Evolutionary conservation across 2,797 vertebrate genomes (phyloP), one percentile per base, ranked within the genome.

Genomic region (Hypotaenidia okinawae): DNA sequence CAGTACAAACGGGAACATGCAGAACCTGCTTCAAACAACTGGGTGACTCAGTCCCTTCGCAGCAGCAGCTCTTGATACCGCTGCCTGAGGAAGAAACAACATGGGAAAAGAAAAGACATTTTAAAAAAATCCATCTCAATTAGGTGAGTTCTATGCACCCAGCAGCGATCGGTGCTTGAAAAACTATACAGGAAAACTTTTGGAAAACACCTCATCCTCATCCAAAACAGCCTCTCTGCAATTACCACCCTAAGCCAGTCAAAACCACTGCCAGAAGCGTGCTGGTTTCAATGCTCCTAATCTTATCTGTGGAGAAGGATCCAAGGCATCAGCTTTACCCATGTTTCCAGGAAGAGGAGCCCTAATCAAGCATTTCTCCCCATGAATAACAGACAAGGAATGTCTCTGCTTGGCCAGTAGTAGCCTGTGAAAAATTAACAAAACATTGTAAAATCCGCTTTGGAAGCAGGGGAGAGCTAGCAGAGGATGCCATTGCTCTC

Each of bases 301-400:
- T 91, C 95, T 95, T 94, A 95, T 96, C 96, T 93, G 78, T 1
- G 4, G 79, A 89, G 92, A 51, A 92, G 76, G 85, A 95, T 88
- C 88, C 91, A 87, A 55, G 61, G 90, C 84, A 95, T 87, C 91
- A 85, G 76, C 85, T 93, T 75, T 72, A 84, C 54, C 86, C 66
- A 63, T 67, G 62, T 62, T 93, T 89, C 92, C 94, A 96, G 94
- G 88, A 94, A 93, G 76, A 93, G 32, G 13, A 92, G 66, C 84
- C 93, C 94, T 93, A 96, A 94, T 87, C 83, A 93, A 89, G 86
- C 67, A 45, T 93, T 96, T 95, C 86, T 97, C 64, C 90, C 58
- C 68, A 61, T 88, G 81, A 94, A 92, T 89, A 93, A 91, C 73
- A 95, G 89, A 79, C 78, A 91, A 85, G 70, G 87, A 96, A 96